Conservation (phyloP, 2,888 invertebrate species). For the Nineta flava region DNA sequence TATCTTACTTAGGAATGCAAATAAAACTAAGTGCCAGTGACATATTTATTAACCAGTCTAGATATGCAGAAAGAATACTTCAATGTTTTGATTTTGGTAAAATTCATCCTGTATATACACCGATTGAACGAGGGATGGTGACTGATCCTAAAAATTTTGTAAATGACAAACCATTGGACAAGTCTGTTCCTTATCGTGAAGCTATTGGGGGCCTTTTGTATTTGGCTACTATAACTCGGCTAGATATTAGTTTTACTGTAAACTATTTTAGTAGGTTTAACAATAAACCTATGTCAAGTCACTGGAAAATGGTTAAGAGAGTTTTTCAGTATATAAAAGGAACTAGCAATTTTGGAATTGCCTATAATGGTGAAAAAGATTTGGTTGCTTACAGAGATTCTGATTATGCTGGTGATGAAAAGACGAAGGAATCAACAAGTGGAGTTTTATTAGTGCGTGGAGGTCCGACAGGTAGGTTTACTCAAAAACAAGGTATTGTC, state of each 20-base stretch:
- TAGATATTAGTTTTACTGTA: constrained; percentile 17
- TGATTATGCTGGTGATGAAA: constrained; percentile 13
- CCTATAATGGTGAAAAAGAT: constrained; percentile 12
- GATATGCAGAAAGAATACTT: constrained; percentile 12
- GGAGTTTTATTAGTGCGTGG: constrained; percentile 15
- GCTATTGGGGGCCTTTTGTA: constrained; percentile 15
- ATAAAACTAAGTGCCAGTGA: constrained; percentile 9
- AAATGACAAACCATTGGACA: constrained; percentile 4
- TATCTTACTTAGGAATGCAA: constrained; percentile 2
- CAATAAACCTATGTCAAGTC: constrained; percentile 11
- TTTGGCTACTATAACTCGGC: constrained; percentile 15
- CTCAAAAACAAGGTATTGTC: constrained; percentile 12
- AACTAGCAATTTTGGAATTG: constrained; percentile 13
- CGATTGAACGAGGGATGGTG: constrained; percentile 14
- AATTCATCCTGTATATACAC: constrained; percentile 1
- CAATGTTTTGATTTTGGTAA: constrained; percentile 9
- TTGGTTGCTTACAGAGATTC: constrained; percentile 12
- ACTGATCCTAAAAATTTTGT: constrained; percentile 3
- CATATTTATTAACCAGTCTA: constrained; percentile 13
- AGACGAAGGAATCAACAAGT: constrained; percentile 15
- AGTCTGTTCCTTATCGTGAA: constrained; percentile 12
- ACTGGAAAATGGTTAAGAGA: constrained; percentile 14
- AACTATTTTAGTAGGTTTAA: constrained; percentile 15
- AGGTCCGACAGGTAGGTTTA: constrained; percentile 17
- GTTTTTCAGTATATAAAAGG: constrained; percentile 13